Evolutionary conservation across 2,888 invertebrate genomes (phyloP), one percentile per base, ranked within the genome.

Genomic region (Chrysopilus asiliformis): DNA sequence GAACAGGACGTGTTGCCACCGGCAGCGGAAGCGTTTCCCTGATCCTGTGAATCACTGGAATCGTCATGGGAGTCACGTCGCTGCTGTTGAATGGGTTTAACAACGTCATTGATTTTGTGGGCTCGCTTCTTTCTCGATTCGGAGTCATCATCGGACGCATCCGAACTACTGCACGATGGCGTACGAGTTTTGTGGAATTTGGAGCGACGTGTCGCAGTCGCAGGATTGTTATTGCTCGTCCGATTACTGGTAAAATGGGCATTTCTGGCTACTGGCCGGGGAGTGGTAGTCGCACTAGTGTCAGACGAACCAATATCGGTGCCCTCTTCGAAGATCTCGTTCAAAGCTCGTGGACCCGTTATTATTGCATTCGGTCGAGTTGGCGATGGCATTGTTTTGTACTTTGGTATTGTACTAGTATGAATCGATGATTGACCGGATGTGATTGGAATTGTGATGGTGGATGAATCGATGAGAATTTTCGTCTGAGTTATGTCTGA

Each of bases 111-210:
- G 37, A 82, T 68, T 53, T 79, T 79, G 43, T 82, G 78, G 10
- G 79, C 78, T 36, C 85, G 71, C 55, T 86, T 84, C 57, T 86
- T 86, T 44, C 83, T 73, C 28, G 74, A 72, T 54, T 86, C 86
- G 34, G 82, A 82, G 54, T 85, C 85, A 49, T 78, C 78, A 58
- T 91, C 91, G 41, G 90, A 90, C 5, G 93, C 84, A 60, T 94
- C 93, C 0, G 91, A 91, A 34, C 90, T 91, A 49, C 90, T 90
- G 56, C 91, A 91, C 35, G 90, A 90, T 5, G 87, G 84, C n/a
- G 79, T 80, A 25, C 79, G 66, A 9, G 72, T 72, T 55, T 81
- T 80, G 47, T 77, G 76, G 49, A 79, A 71, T 58, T 79, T 79
- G 43, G 72, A 71, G 33, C 76, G 69, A 22, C 76, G 67, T 49